Percentiles rank a stretch among this genome's conserved stretches.
Evolutionary conservation across 2,888 invertebrate genomes (phyloP).

Genomic region (Macaria notata): DNA sequence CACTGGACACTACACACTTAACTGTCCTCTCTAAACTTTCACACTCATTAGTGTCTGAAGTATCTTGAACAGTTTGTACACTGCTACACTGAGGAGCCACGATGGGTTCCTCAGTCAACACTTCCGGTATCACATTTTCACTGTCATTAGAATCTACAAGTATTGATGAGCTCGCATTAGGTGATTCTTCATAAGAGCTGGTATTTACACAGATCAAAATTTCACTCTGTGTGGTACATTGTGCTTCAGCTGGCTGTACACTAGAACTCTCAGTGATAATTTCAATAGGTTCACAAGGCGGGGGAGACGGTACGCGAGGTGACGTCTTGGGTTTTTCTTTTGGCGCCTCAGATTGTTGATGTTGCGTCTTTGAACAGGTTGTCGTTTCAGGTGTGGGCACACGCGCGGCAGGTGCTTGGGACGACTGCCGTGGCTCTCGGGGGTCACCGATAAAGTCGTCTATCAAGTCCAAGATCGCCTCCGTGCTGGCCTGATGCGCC

Average conservation of each 20-base stretch:
- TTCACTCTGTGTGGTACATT: conserved; percentile 35
- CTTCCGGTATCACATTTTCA: conserved; percentile 26
- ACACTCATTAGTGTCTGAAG: conserved; percentile 55
- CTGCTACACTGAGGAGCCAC: conserved; percentile 54
- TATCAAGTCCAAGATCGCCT: conserved; percentile 79
- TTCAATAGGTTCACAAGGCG: conserved; percentile 45
- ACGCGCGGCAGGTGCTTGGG: background rate
- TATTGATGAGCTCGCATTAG: conserved; percentile 45
- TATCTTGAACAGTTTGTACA: conserved; percentile 54
- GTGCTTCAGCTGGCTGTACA: conserved; percentile 30
- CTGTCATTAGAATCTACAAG: conserved; percentile 34
- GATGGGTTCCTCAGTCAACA: conserved; percentile 21
- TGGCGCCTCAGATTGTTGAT: conserved; percentile 19
- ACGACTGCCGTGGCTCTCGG: conserved; percentile 63
- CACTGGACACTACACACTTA: conserved; percentile 74
- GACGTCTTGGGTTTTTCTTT: conserved; percentile 27
- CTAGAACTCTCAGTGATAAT: conserved; percentile 31
- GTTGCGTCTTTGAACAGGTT: conserved; percentile 1
- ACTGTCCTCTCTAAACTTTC: conserved; percentile 61
- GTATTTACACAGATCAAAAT: conserved; percentile 35
- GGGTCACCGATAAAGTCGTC: conserved; percentile 78
- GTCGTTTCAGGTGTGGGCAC: no score
- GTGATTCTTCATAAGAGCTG: conserved; percentile 37
- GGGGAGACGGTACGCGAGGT: conserved; percentile 34
- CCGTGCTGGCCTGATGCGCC: conserved; percentile 74